phyloP scores from a whole-genome alignment of 2,113 vertebrate genomes.

The Gila orcuttii region DNA sequence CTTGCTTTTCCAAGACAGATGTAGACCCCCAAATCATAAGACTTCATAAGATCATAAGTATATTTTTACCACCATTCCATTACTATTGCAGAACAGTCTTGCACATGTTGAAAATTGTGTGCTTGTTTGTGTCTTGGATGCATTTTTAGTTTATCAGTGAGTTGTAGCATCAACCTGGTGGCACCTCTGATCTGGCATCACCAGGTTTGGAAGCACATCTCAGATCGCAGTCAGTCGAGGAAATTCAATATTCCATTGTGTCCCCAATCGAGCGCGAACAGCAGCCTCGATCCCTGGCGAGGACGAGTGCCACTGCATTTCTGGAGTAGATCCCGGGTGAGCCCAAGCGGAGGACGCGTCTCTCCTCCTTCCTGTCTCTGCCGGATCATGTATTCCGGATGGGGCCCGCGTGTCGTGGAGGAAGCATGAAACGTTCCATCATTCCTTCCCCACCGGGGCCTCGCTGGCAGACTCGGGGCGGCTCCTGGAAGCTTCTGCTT shows the following conservation, averaged over 20 bases:
- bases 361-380: slow-evolving; percentile 35
- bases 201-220: background rate
- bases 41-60: background rate
- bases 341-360: slow-evolving; percentile 38
- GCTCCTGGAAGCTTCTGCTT: slow-evolving; percentile 35
- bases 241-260: slow-evolving; percentile 50
- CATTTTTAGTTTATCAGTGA: background rate
- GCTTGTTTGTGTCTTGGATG: background rate
- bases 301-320: slow-evolving; percentile 21
- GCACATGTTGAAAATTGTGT: background rate
- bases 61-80: background rate
- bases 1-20: background rate
- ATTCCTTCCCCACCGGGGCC: slow-evolving; percentile 29
- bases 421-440: slow-evolving; percentile 48
- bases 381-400: slow-evolving; percentile 49
- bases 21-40: background rate
- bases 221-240: background rate
- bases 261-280: slow-evolving; percentile 15
- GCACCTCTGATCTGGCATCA: slow-evolving; percentile 22
- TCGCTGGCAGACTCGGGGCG: slow-evolving; percentile 8
- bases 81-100: background rate
- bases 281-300: slow-evolving; percentile 10
- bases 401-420: slow-evolving; percentile 35
- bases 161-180: slow-evolving; percentile 18
- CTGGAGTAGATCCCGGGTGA: slow-evolving; percentile 50